These are phyloP conservation scores for Larimichthys polyactis DNA, from an alignment of 2,113 vertebrate genomes.

Conservation along the genomic window DNA sequence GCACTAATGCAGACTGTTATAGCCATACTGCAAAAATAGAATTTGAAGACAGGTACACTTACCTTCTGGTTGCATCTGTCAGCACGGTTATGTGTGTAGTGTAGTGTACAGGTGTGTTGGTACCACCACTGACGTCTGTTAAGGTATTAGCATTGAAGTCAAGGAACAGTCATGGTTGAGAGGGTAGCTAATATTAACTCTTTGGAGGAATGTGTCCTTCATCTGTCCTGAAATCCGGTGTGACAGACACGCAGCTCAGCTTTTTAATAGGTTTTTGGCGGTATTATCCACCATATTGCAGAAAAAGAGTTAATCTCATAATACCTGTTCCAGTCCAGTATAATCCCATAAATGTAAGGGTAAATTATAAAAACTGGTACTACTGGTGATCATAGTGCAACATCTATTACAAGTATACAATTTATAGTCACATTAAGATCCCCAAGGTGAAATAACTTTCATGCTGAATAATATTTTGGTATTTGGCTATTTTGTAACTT, in stretches of 20 bases:
- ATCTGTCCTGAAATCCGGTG: conserved; percentile 31
- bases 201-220: conserved; percentile 71
- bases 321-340: neutral
- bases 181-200: conserved; percentile 70
- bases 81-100: neutral
- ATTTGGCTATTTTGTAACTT: neutral
- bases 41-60: conserved; percentile 29
- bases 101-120: neutral
- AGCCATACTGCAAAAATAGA: neutral
- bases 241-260: neutral
- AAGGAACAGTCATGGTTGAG: conserved; percentile 65
- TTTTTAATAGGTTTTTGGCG: conserved; percentile 22
- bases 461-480: neutral
- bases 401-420: too few species aligned
- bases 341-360: conserved; percentile 1
- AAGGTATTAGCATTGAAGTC: conserved; percentile 42
- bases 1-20: neutral
- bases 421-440: too few species aligned
- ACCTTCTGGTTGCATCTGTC: conserved; percentile 49
- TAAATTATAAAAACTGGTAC: neutral
- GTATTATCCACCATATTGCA: neutral
- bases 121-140: conserved; percentile 43
- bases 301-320: neutral
- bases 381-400: neutral
- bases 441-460: too few species aligned